Evolutionary conservation across 2,888 invertebrate genomes (phyloP).

Genomic region (Caenorhabditis wallacei): DNA sequence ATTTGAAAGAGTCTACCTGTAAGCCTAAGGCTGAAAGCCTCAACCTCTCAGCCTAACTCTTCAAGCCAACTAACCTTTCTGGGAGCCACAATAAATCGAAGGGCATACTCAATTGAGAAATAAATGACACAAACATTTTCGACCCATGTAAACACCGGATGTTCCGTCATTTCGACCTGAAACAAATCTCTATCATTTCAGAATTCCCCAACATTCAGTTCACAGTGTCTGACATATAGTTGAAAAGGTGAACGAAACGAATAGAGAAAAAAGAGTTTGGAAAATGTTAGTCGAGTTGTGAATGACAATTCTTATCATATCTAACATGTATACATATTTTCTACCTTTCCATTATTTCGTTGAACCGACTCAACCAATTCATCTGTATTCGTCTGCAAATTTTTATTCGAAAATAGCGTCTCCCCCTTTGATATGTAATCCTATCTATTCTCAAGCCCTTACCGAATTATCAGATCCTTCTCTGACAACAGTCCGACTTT

Average conservation of each 20-base stretch:
- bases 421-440: background rate
- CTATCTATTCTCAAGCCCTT: background rate
- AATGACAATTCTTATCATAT: constrained; percentile 18
- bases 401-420: constrained; percentile 10
- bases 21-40: background rate
- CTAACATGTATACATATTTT: constrained; percentile 24
- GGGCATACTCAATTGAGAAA: constrained; percentile 81
- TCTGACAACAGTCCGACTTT: constrained; percentile 77
- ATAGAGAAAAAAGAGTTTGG: background rate
- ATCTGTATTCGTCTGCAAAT: constrained; percentile 53
- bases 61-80: constrained; percentile 63
- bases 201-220: background rate
- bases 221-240: background rate
- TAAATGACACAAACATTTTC: constrained; percentile 82
- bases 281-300: constrained; percentile 29
- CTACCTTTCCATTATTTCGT: constrained; percentile 47
- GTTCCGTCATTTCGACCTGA: constrained; percentile 81
- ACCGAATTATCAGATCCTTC: constrained; percentile 76
- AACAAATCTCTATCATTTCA: too few species aligned
- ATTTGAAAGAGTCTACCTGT: background rate
- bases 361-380: constrained; percentile 1
- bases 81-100: constrained; percentile 80
- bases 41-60: background rate
- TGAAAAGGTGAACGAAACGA: constrained; percentile 1
- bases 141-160: constrained; percentile 83